A percentile compares a stretch with the other conserved stretches of the same genome.
Conservation (phyloP, 2,797 vertebrate species). For the Acanthis flammea region DNA sequence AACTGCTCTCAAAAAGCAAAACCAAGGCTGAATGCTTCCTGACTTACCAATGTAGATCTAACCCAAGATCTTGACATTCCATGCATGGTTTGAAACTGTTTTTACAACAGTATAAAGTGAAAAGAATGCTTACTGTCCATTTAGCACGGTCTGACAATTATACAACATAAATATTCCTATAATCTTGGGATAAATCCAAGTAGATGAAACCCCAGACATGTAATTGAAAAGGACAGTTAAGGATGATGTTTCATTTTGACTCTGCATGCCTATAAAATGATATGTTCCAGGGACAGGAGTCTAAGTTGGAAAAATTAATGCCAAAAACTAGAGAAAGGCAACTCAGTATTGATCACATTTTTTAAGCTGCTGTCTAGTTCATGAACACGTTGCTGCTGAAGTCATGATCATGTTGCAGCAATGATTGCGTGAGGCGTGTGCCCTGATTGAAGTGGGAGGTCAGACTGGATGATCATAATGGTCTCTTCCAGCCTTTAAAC, state of each 20-base stretch:
- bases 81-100: background rate
- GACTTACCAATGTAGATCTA: background rate
- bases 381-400: background rate
- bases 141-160: slow-evolving; percentile 17
- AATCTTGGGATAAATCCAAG: slow-evolving; percentile 1
- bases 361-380: background rate
- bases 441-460: slow-evolving; percentile 26
- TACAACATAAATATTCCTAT: slow-evolving; percentile 18
- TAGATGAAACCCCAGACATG: background rate
- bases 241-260: slow-evolving; percentile 49
- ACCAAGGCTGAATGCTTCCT: background rate
- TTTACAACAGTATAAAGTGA: background rate
- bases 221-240: slow-evolving; percentile 45
- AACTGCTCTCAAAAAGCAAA: background rate
- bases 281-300: background rate
- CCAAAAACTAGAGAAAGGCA: background rate
- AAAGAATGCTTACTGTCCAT: background rate
- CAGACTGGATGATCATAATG: slow-evolving; percentile 35
- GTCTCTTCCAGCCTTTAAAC: slow-evolving; percentile 59
- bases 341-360: background rate
- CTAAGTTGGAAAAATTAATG: slow-evolving; percentile 12
- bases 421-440: background rate
- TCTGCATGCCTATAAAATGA: slow-evolving; percentile 26
- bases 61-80: background rate
- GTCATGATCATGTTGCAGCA: background rate